These are phyloP conservation scores for Apodemus agrarius DNA, from an alignment of 2,797 vertebrate species.

Conservation along the genomic window DNA sequence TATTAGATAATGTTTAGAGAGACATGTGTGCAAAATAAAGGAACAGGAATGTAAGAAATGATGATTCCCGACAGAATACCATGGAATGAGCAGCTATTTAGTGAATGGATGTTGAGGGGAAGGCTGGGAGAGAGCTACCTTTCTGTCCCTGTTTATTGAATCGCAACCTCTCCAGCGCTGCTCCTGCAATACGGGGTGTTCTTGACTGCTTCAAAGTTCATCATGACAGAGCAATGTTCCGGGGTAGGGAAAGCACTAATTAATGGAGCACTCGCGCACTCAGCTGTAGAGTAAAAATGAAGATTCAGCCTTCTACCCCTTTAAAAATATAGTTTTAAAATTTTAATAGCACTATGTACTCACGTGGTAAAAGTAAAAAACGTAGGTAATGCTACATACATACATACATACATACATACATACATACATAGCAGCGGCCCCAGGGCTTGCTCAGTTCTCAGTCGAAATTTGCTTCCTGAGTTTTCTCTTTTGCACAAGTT, in stretches of 20 bases:
- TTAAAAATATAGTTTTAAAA: background rate
- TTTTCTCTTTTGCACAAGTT: background rate
- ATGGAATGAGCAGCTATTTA: background rate
- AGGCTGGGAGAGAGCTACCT: background rate
- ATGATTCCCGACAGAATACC: background rate
- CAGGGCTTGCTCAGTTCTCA: background rate
- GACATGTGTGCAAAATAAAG: background rate
- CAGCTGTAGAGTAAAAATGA: background rate
- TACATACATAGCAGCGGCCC: background rate
- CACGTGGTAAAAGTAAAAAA: background rate
- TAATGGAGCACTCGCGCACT: background rate
- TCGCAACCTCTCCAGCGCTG: background rate
- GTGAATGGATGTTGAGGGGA: background rate
- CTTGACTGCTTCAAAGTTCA: background rate
- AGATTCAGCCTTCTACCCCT: background rate
- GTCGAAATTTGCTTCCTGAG: background rate
- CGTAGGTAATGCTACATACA: background rate
- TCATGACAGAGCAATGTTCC: background rate
- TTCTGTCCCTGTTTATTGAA: background rate
- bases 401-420: too few species aligned
- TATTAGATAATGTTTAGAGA: slow-evolving; percentile 4
- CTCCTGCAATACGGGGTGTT: background rate
- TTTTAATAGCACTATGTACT: background rate
- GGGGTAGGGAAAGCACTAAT: background rate
- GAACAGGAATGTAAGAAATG: background rate